Evolutionary conservation across 2,113 vertebrate species (phyloP), one percentile per base, ranked within the genome.

Genomic region (Grallaria varia): DNA sequence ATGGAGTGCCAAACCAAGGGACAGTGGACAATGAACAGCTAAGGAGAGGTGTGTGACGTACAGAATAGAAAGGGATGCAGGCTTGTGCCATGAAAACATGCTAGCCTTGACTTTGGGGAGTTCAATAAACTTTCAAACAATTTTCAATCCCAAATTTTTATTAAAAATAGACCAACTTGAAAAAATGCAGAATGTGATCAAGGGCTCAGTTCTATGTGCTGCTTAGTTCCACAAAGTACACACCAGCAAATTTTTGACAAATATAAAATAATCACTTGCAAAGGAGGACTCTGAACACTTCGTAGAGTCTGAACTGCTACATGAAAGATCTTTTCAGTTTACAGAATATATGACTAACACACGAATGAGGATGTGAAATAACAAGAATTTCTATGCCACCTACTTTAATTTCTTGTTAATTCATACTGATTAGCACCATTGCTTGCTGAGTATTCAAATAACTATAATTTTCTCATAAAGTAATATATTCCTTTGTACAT

Each of bases 391-490:
- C 63, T 4, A 21, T 77, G 19, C 37, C 73, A 95, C 14, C 30
- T 87, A 84, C 33, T 75, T 94, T 92, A 95, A 93, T 95, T 92
- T 84, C 56, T 66, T 89, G 8, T 82, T 95, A 94, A 94, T 96
- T 96, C 60, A 16, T 85, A 84, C 78, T 37, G 92, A 73, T 96
- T 96, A 97, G 76, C 42, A 73, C 5, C 2, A 72, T n/a, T 92
- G 37, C 56, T 95, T 93, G 52, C 52, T 85, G 52, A 90, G 94
- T 96, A 95, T 91, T 88, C 12, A 92, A 96, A 90, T 95, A 2
- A 76, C 74, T 92, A 45, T 94, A 87, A 95, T 95, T 96, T 97
- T 3, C 75, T 93, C 60, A 82, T 84, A 67, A 91, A 68, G 22
- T 64, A 94, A 87, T 87, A 58, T 42, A 79, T 69, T 82, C 69